These are phyloP conservation scores for Sebastes diploproa DNA, from an alignment of 2,797 vertebrate species.

Conservation along the genomic window DNA sequence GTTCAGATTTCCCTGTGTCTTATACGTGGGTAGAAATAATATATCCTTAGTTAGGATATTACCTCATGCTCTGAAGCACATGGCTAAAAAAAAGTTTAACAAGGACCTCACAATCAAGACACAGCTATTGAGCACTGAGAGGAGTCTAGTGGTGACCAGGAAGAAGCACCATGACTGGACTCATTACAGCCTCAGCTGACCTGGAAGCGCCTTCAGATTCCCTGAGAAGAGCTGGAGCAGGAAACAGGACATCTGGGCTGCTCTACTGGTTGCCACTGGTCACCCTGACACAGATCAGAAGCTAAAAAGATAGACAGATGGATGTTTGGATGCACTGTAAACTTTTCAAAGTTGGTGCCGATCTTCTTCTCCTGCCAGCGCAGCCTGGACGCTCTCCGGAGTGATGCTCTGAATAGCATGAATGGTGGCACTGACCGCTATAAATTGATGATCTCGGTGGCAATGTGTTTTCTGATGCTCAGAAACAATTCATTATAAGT, in stretches of 20 bases:
- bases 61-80: not conserved
- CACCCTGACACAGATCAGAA: slow-evolving; percentile 49
- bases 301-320: slow-evolving; percentile 4
- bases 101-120: not conserved
- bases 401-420: slow-evolving; percentile 15
- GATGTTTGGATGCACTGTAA: slow-evolving; percentile 32
- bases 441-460: slow-evolving; percentile 2
- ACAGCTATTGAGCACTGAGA: not conserved
- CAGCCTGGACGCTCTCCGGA: not conserved
- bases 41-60: not conserved
- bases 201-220: slow-evolving; percentile 6
- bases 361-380: slow-evolving; percentile 16
- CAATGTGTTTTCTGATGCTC: not conserved
- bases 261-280: slow-evolving; percentile 4
- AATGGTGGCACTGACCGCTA: not conserved
- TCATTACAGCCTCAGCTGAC: slow-evolving; percentile 4
- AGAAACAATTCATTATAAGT: not conserved
- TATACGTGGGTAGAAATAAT: not conserved
- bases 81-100: not conserved
- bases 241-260: slow-evolving; percentile 31
- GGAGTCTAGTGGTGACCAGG: not conserved
- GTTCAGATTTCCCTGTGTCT: not conserved
- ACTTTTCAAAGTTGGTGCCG: not conserved
- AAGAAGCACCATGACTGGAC: not conserved
- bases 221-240: slow-evolving; percentile 3